phyloP scores from a whole-genome alignment of 2,888 invertebrate genomes.

The Pollenia griseotomentosa region DNA sequence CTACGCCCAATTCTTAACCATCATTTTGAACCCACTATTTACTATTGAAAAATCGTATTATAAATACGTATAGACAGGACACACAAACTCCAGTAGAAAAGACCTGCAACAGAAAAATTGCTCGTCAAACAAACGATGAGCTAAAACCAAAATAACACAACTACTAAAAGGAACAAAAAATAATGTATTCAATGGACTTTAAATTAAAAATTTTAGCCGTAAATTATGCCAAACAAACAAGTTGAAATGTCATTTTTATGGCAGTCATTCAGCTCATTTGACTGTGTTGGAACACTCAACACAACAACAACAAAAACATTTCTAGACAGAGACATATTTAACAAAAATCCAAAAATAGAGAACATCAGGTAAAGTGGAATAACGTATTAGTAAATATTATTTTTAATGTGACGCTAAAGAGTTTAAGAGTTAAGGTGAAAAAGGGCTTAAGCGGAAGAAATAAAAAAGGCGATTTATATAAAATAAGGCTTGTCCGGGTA shows the following conservation, averaged over 20 bases:
- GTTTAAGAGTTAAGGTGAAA: background rate
- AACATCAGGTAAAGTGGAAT: background rate
- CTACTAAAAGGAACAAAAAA: constrained; percentile 1
- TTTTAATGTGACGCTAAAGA: background rate
- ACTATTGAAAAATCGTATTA: constrained; percentile 21
- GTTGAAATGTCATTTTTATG: constrained; percentile 69
- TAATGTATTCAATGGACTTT: constrained; percentile 57
- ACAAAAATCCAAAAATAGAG: background rate
- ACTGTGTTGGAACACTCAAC: background rate
- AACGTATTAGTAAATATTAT: constrained; percentile 15
- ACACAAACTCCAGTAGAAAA: background rate
- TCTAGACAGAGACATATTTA: background rate
- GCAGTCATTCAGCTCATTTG: constrained; percentile 61
- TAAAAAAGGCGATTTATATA: too few species aligned
- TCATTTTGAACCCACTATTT: constrained; percentile 1
- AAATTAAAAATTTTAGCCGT: constrained; percentile 62
- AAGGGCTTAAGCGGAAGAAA: background rate
- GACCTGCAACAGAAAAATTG: background rate
- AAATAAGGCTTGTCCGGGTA: too few species aligned
- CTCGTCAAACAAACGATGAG: constrained; percentile 35
- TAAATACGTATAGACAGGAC: background rate
- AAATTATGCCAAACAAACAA: constrained; percentile 71
- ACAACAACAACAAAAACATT: constrained; percentile 10
- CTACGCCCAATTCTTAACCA: background rate
- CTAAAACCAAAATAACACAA: constrained; percentile 36